Evolutionary conservation across 2,797 vertebrate species (phyloP).

Genomic region (Neostethus bicornis): DNA sequence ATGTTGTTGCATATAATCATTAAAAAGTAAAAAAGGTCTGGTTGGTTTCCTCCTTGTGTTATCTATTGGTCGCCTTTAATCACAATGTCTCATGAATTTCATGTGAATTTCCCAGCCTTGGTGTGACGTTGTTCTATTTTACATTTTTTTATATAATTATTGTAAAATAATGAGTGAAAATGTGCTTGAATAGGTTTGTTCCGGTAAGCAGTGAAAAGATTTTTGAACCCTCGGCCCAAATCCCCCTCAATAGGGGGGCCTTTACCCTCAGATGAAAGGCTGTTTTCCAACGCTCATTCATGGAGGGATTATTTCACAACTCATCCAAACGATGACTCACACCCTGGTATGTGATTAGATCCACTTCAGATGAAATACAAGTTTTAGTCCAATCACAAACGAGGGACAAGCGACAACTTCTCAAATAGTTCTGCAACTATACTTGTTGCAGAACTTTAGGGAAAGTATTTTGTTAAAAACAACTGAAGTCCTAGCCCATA

Average conservation of each 20-base stretch:
- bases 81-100: no score
- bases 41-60: no score
- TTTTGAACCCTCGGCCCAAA: conserved; percentile 38
- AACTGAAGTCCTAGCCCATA: no score
- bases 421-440: no score
- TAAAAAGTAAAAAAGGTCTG: no score
- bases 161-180: conserved; percentile 21
- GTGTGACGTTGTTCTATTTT: no score
- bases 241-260: conserved; percentile 36
- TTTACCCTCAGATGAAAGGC: conserved; percentile 52
- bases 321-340: conserved; percentile 73
- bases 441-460: no score
- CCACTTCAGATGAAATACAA: conserved; percentile 27
- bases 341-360: conserved; percentile 57
- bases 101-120: no score
- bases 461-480: no score
- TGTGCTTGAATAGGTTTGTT: conserved; percentile 36
- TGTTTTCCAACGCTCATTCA: conserved; percentile 66
- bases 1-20: no score
- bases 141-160: no score
- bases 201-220: conserved; percentile 1
- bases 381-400: conserved; percentile 11
- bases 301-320: conserved; percentile 69
- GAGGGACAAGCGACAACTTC: conserved; percentile 1
- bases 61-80: no score